Evolutionary conservation across 2,797 vertebrate species (phyloP), one percentile per base, ranked within the genome.

Genomic region (Rachycentron canadum): DNA sequence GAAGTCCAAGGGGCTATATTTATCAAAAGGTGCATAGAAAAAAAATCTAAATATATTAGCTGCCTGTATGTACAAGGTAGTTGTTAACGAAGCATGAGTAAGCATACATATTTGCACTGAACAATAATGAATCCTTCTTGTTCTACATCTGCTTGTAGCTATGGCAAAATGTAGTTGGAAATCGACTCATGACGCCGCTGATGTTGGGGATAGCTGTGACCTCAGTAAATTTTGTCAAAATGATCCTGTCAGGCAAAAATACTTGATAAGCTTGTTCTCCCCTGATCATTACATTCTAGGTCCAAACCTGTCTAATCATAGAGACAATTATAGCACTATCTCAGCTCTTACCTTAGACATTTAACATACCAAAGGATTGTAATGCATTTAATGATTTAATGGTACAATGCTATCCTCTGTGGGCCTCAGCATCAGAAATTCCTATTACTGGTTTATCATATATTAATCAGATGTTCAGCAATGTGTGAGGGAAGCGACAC

Each of bases 1-100:
- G 69, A 76, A 73, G 76, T 78, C 74, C 28, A 69, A 40, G 50
- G 45, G 30, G 50, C 56, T 77, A 36, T 19, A 70, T 87, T 85
- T 76, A 73, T 74, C 60, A 76, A 78, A 73, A 60, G 2, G 10
- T 65, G 36, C 47, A 43, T 53, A 28, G 21, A 72, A 71, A 25
- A 57, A n/a, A 43, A 53, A 69, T 79, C 17, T 21, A 50, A 34
- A 38, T 59, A 28, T 23, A 36, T 61, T 30, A 76, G 53, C 50
- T 53, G 43, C 41, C 47, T 19, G 4, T 30, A 40, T 8, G 2
- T 34, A 49, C 25, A 55, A 36, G 36, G 28, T 69, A 60, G 68
- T 19, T 63, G 13, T 38, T 59, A 78, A 78, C 73, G 53, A 84
- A 41, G 43, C 53, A 50, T 23, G 50, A 25, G 0, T n/a, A 21